A percentile compares a stretch with the other conserved stretches of the same genome.
Conservation (phyloP, 2,113 vertebrate genomes). For the Hydrochoerus hydrochaeris region DNA sequence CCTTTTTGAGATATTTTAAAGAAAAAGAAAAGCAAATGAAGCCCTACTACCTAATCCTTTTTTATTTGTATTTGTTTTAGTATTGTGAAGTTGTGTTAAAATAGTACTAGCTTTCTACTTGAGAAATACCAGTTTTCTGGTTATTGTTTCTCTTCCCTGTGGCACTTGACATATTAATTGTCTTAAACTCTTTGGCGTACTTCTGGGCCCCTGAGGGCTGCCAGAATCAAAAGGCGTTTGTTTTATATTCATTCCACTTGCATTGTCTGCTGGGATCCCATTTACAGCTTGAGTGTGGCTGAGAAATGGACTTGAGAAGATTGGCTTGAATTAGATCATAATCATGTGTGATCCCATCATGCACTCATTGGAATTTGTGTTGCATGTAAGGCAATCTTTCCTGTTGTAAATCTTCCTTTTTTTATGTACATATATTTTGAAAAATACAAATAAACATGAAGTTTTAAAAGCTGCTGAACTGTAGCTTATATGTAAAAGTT, state of each 20-base stretch:
- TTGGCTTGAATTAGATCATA: constrained; percentile 58
- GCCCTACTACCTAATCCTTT: constrained; percentile 73
- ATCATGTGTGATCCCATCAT: constrained; percentile 78
- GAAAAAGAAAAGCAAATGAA: constrained; percentile 52
- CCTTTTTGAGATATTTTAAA: constrained; percentile 68
- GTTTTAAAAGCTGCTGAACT: constrained; percentile 81
- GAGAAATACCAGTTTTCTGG: constrained; percentile 69
- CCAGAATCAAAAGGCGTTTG: constrained; percentile 66
- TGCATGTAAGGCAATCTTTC: constrained; percentile 84
- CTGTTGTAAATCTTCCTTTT: constrained; percentile 85
- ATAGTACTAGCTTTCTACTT: constrained; percentile 79
- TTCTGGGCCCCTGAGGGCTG: constrained; percentile 70
- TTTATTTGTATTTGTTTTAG: constrained; percentile 79
- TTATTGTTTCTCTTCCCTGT: constrained; percentile 75
- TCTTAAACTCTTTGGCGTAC: constrained; percentile 74
- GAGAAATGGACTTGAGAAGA: constrained; percentile 73
- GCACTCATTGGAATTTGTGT: constrained; percentile 79
- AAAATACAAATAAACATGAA: constrained; percentile 83
- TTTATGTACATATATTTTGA: constrained; percentile 85
- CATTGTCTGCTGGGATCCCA: constrained; percentile 73
- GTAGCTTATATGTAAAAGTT: constrained; percentile 70
- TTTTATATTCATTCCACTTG: constrained; percentile 77
- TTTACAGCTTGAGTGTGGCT: constrained; percentile 58
- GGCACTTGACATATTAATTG: constrained; percentile 80
- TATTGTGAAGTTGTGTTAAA: constrained; percentile 79